Percentiles rank a stretch among this genome's conserved stretches.
Conservation (phyloP, 2,797 vertebrate genomes). For the Rhynchonycteris naso region DNA sequence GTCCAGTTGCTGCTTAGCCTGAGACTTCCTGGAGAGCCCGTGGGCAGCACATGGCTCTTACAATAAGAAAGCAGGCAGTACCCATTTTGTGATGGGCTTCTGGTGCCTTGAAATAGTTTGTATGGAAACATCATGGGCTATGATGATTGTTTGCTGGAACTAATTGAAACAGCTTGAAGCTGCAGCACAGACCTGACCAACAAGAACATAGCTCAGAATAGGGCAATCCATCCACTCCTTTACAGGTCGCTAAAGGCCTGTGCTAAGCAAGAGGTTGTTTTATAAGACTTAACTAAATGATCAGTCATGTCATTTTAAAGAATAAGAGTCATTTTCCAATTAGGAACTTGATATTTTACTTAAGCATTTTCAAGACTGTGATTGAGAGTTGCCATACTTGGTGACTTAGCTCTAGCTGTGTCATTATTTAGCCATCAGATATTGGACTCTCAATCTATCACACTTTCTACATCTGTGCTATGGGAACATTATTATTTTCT, state of each 20-base stretch:
- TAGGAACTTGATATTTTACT: constrained; percentile 16
- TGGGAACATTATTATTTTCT: background rate
- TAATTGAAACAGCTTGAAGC: background rate
- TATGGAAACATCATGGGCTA: background rate
- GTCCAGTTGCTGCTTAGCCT: background rate
- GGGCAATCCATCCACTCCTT: no score
- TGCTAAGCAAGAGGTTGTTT: background rate
- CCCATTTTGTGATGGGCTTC: background rate
- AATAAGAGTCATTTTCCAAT: background rate
- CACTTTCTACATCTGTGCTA: background rate
- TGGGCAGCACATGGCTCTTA: background rate
- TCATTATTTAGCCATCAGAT: background rate
- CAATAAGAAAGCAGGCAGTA: background rate
- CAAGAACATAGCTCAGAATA: background rate
- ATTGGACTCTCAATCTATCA: background rate
- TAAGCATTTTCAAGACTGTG: background rate
- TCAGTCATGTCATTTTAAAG: no score
- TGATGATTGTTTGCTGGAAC: background rate
- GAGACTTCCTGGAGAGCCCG: background rate
- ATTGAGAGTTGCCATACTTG: background rate
- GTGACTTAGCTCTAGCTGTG: background rate
- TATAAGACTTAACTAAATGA: background rate
- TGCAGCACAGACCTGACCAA: background rate
- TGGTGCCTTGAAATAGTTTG: background rate
- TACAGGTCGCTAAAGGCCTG: background rate